Base-by-base conservation (phyloP, 2,888 invertebrate species). In the Xylota sylvarum region DNA sequence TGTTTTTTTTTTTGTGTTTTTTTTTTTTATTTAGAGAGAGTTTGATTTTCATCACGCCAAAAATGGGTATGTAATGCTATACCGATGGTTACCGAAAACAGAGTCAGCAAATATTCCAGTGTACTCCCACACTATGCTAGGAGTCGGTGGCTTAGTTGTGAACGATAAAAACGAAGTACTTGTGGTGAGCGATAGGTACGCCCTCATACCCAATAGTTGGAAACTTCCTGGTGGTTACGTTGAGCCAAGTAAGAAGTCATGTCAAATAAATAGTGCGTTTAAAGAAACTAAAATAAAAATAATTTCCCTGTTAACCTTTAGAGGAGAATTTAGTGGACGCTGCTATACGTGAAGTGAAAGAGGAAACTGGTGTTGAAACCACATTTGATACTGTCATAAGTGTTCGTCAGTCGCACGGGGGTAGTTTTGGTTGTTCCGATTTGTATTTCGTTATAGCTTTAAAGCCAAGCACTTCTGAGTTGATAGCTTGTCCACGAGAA, bases 161-260 rank as follows among this genome's bases (percentile, higher is more conserved):
- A 97, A 97, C 92, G 94, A 96, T 5, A 93, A 95, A 7, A 94
- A 95, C 73, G 94, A 97, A 93, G 93, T 98, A 70, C 93, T 98
- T 67, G 96, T 97, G 19, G 96, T 98, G 0, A 94, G 95, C 88
- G 98, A 98, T 90, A 95, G 95, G 90, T 91, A 89, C 89, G 89
- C 92, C 1, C 80, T 92, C 69, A 91, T 92, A 32, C 89, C 88
- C 92, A 93, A 91, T 88, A 94, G 89, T 90, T 98, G 97, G 97
- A 98, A 98, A 93, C 93, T 98, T 6, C 98, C 98, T 14, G 98
- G 98, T 69, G 98, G 98, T 65, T 97, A 96, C 93, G 97, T 97
- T 17, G 97, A 98, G 91, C 96, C 96, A 93, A 95, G 97, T 96
- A 92, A 90, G 65, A 30, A 58, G 12, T 40, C 19, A 52, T 64